phyloP scores from a whole-genome alignment of 2,797 vertebrate species.

The Takifugu ocellatus region DNA sequence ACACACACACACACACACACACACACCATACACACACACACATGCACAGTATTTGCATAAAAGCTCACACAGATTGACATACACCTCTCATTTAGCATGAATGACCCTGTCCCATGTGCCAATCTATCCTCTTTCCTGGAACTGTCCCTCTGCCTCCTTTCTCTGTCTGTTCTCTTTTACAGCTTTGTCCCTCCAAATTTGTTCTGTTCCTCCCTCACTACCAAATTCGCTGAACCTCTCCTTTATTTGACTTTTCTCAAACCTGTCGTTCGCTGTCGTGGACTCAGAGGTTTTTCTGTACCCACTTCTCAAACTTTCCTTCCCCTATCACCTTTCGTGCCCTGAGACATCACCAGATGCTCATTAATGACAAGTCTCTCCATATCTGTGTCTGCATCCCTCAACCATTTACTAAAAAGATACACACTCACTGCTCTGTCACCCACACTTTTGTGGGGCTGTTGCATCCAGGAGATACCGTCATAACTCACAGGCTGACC shows the following conservation, averaged over 20 bases:
- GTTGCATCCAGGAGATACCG: constrained; percentile 69
- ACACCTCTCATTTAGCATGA: constrained; percentile 47
- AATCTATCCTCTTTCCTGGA: constrained; percentile 40
- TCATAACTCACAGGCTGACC: constrained; percentile 75
- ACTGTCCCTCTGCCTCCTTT: constrained; percentile 49
- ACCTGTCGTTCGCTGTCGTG: constrained; percentile 39
- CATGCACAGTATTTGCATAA: constrained; percentile 30
- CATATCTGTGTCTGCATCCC: not conserved
- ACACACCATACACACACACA: constrained; percentile 2
- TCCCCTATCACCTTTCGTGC: constrained; percentile 30
- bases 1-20: constrained; percentile 16
- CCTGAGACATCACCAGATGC: constrained; percentile 30
- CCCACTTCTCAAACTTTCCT: constrained; percentile 33
- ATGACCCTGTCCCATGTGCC: constrained; percentile 27
- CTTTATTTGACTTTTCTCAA: constrained; percentile 43
- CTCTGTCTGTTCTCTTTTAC: constrained; percentile 25
- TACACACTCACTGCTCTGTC: constrained; percentile 45
- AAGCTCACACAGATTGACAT: constrained; percentile 52
- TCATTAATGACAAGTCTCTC: constrained; percentile 35
- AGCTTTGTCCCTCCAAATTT: constrained; percentile 36
- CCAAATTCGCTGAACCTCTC: constrained; percentile 22
- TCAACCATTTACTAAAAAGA: constrained; percentile 4
- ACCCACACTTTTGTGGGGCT: constrained; percentile 65
- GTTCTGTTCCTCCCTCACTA: constrained; percentile 21
- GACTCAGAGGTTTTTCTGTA: constrained; percentile 26